Evolutionary conservation across 2,888 invertebrate species (phyloP).

Genomic region (Caradrina kadenii): DNA sequence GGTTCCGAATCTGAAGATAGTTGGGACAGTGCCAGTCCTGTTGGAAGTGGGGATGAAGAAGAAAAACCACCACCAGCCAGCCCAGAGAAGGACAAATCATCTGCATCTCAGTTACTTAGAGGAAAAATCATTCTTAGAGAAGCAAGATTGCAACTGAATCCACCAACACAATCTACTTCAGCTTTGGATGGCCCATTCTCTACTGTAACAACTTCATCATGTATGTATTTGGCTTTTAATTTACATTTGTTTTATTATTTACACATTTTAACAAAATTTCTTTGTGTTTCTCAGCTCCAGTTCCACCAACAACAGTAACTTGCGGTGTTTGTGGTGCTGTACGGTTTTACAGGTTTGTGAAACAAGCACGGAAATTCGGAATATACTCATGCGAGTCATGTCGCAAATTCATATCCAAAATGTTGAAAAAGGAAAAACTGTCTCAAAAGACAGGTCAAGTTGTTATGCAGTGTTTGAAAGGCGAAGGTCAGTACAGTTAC

Average conservation of each 20-base stretch:
- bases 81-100: constrained; percentile 85
- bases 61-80: constrained; percentile 83
- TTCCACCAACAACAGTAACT: constrained; percentile 92
- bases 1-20: constrained; percentile 86
- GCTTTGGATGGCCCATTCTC: constrained; percentile 93
- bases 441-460: constrained; percentile 89
- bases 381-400: constrained; percentile 96
- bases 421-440: constrained; percentile 93
- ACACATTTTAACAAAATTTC: constrained; percentile 21
- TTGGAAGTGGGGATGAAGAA: constrained; percentile 82
- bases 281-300: constrained; percentile 82
- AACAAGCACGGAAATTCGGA: constrained; percentile 95
- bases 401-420: constrained; percentile 96
- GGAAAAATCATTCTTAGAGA: constrained; percentile 93
- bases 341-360: constrained; percentile 94
- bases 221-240: constrained; percentile 75
- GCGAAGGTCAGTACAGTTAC: constrained; percentile 87
- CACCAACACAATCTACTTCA: constrained; percentile 80
- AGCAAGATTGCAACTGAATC: constrained; percentile 92
- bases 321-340: constrained; percentile 95
- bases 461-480: constrained; percentile 92
- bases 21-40: constrained; percentile 85
- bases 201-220: constrained; percentile 79
- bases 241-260: background rate
- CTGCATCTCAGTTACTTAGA: constrained; percentile 88